Evolutionary conservation across 1,140 invertebrate genomes (phyloP).

Genomic region (Calosoma granatense): DNA sequence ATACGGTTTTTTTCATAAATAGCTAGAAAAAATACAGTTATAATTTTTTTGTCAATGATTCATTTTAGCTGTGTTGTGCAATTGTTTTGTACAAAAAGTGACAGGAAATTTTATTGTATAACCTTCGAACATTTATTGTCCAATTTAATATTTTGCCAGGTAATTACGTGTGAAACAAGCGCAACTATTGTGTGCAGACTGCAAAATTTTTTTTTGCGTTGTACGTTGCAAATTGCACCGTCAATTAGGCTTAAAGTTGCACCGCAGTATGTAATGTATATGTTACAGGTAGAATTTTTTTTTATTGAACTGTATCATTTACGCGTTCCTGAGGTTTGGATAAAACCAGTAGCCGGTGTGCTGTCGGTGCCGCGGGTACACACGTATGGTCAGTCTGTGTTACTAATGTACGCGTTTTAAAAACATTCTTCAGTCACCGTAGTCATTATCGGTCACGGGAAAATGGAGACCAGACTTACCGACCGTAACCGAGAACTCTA

Average conservation of each 20-base stretch:
- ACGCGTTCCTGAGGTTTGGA: background rate
- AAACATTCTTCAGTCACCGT: background rate
- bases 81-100: too few species aligned
- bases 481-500: background rate
- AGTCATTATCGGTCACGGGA: background rate
- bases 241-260: background rate
- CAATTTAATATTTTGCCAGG: too few species aligned
- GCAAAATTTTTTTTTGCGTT: too few species aligned
- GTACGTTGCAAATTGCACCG: too few species aligned
- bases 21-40: too few species aligned
- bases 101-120: too few species aligned
- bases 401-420: background rate
- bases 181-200: too few species aligned
- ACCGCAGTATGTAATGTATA: background rate
- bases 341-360: background rate
- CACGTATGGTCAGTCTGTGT: background rate
- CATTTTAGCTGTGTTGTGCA: too few species aligned
- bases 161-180: too few species aligned
- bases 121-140: too few species aligned
- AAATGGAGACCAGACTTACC: background rate
- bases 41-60: too few species aligned
- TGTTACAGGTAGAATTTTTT: background rate
- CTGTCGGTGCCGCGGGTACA: background rate
- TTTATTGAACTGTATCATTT: background rate
- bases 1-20: too few species aligned